Base-by-base conservation (phyloP, 1,140 invertebrate genomes). In the Metaphire vulgaris region DNA sequence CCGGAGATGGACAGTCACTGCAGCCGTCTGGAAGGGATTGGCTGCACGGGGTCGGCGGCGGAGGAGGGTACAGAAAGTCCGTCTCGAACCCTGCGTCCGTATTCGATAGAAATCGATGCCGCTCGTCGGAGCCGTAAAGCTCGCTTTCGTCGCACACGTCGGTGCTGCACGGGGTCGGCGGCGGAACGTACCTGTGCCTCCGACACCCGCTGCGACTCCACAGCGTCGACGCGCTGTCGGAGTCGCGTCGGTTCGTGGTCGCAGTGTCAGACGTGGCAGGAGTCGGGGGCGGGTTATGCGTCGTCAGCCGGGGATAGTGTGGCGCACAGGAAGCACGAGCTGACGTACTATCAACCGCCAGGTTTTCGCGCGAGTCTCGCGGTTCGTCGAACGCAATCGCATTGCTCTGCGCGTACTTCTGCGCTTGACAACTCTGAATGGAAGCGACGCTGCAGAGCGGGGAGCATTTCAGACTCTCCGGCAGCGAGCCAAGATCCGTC, bases 101-200 rank as follows among this genome's bases (percentile, higher is more conserved):
- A 6, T 12, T 56, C 6, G 6, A 56, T 21, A 56, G 21, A 6
- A 21, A 56, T 21, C 41, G 41, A 65, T 75, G 56, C 56, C 15
- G 16, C 21, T 69, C 64, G 34, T 69, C 41, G 41, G 16, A 33
- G 26, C 29, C 33, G 32, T 79, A 86, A 32, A 85, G 83, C 78
- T 87, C 87, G 79, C 85, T 85, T 76, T 96, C 94, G 81, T 95
- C 93, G 84, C 92, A 95, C 16, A 96, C 92, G 83, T 97, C 95
- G 1, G 95, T 97, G 79, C 93, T 94, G 84, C 93, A 96, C 0
- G 95, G 95, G 2, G 95, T 97, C 1, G 94, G 94, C 1, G 94
- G 94, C 79, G 92, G 41, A 12, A 21, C 41, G n/a, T 89, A 89
- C 78, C 91, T 89, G 33, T 79, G 80, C 77, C 77, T 80, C 56